Evolutionary conservation across 2,888 invertebrate species (phyloP).

Genomic region (Leptopterna dolabrata): DNA sequence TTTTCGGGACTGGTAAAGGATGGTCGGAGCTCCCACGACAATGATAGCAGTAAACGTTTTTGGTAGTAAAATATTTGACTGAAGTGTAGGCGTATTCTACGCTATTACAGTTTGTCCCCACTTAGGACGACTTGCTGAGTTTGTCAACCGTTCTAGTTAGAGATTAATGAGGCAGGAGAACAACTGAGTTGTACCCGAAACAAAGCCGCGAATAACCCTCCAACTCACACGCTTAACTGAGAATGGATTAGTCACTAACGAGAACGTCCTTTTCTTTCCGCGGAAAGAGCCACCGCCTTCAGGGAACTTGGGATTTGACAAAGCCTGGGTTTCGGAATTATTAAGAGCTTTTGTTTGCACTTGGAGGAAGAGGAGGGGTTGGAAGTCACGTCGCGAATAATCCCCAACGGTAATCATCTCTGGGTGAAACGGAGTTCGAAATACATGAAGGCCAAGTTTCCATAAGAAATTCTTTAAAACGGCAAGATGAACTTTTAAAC

Average conservation of each 20-base stretch:
- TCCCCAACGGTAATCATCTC: constrained; percentile 3
- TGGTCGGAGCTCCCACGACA: too few species aligned
- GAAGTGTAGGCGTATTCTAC: too few species aligned
- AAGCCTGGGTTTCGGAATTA: background rate
- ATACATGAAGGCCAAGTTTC: background rate
- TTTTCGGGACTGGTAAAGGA: too few species aligned
- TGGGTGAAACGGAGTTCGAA: background rate
- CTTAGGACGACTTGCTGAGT: too few species aligned
- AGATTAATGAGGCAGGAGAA: too few species aligned
- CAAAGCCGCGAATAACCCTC: background rate
- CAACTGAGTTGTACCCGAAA: too few species aligned
- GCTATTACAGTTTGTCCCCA: too few species aligned
- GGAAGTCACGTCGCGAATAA: background rate
- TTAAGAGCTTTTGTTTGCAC: constrained; percentile 3
- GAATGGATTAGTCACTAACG: background rate
- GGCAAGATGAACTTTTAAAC: too few species aligned
- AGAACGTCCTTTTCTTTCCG: background rate
- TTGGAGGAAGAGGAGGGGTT: background rate
- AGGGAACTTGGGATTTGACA: background rate
- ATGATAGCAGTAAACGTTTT: too few species aligned
- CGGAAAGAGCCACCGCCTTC: background rate
- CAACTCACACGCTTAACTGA: background rate
- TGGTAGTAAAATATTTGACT: too few species aligned
- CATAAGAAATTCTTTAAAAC: too few species aligned
- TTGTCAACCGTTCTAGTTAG: too few species aligned